Percentiles rank a stretch among this genome's conserved stretches.
Conservation (phyloP, 2,797 vertebrate genomes). For the Ctenosaura bakeri region DNA sequence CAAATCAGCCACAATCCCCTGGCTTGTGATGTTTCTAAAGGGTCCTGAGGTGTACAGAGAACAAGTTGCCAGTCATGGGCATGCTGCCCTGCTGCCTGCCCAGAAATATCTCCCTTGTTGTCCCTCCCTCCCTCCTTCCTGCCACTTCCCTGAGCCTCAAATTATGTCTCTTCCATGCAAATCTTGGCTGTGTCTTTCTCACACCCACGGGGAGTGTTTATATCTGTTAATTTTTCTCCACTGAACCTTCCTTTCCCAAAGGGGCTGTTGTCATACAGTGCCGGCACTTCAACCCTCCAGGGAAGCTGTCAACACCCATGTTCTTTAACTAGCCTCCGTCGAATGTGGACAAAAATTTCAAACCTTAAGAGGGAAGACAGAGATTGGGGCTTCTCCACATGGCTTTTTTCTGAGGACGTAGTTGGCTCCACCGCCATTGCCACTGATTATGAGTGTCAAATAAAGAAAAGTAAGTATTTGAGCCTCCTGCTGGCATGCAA, state of each 20-base stretch:
- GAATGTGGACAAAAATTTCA: slow-evolving; percentile 25
- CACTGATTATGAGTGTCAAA: not conserved
- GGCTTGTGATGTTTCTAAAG: slow-evolving; percentile 7
- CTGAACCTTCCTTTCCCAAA: slow-evolving; percentile 36
- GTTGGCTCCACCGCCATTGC: not conserved
- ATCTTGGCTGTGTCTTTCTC: slow-evolving; percentile 33
- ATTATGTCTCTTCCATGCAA: slow-evolving; percentile 19
- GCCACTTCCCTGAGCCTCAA: slow-evolving; percentile 21
- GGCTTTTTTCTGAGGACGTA: not conserved
- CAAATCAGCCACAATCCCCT: not conserved
- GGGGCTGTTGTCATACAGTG: slow-evolving; percentile 16
- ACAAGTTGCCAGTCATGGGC: not conserved
- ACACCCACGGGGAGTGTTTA: slow-evolving; percentile 34
- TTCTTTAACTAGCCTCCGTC: slow-evolving; percentile 25
- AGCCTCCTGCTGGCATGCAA: not conserved
- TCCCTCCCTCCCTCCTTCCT: not conserved
- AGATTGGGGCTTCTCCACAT: not conserved
- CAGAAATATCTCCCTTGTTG: not conserved
- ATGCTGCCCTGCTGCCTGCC: accelerated
- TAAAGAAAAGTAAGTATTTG: not conserved
- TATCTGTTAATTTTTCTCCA: slow-evolving; percentile 28
- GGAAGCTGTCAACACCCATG: slow-evolving; percentile 33
- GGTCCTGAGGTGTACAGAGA: not conserved
- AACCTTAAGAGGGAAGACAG: not conserved
- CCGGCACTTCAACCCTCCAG: not conserved